A percentile compares a stretch with the other conserved stretches of the same genome.
phyloP scores from a whole-genome alignment of 2,888 invertebrate genomes.

The Pollenia amentaria region DNA sequence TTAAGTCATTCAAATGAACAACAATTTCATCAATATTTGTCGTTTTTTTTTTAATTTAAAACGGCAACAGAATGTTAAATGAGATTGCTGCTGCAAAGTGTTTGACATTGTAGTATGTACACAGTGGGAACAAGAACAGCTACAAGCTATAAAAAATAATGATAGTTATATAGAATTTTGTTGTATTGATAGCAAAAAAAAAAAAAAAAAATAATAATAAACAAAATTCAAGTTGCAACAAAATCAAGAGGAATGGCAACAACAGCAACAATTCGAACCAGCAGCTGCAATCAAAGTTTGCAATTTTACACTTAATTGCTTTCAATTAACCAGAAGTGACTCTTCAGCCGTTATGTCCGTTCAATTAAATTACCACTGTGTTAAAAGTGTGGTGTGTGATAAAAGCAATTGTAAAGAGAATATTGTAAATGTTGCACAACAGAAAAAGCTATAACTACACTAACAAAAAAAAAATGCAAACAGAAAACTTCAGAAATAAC shows the following conservation, averaged over 20 bases:
- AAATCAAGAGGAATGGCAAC: constrained; percentile 5
- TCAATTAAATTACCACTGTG: constrained; percentile 74
- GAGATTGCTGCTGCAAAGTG: constrained; percentile 27
- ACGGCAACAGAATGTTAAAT: constrained; percentile 4
- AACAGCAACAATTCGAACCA: constrained; percentile 33
- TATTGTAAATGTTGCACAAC: constrained; percentile 57
- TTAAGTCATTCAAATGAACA: neutral
- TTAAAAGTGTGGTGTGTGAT: constrained; percentile 73
- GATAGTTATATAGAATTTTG: constrained; percentile 55
- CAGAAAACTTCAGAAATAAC: constrained; percentile 21
- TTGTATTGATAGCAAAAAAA: constrained; percentile 42
- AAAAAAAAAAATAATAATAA: constrained; percentile 12
- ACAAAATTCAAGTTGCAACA: constrained; percentile 63
- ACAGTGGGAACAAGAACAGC: constrained; percentile 2
- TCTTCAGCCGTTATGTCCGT: constrained; percentile 74
- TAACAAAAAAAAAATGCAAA: constrained; percentile 22
- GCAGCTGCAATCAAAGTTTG: constrained; percentile 74
- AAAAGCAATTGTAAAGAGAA: constrained; percentile 72
- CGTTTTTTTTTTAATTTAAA: constrained; percentile 8
- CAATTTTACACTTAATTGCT: constrained; percentile 75
- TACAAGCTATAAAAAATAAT: constrained; percentile 33
- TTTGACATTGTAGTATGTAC: constrained; percentile 31
- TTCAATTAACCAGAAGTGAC: constrained; percentile 74
- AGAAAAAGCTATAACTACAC: constrained; percentile 44
- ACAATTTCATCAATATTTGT: neutral